Percentiles rank a stretch among this genome's conserved stretches.
Conservation (phyloP, 1,140 invertebrate genomes). For the Drosophila grimshawi region DNA sequence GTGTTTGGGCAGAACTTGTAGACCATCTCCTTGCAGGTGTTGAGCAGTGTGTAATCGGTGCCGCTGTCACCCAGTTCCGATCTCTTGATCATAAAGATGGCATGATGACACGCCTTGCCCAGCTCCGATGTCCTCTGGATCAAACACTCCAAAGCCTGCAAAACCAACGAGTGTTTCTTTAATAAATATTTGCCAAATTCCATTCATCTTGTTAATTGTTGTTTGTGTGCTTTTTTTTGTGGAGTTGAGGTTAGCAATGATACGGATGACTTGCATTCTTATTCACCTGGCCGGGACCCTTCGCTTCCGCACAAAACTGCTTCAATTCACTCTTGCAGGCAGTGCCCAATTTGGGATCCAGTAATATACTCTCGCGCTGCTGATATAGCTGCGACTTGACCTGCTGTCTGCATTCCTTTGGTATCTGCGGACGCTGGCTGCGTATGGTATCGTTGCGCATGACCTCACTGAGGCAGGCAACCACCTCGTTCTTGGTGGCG, state of each 20-base stretch:
- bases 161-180: constrained; percentile 18
- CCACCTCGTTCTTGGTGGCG: constrained; percentile 94
- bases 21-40: constrained; percentile 93
- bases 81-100: constrained; percentile 93
- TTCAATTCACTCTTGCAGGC: constrained; percentile 92
- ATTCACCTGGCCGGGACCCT: constrained; percentile 91
- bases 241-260: constrained; percentile 49
- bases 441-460: constrained; percentile 95
- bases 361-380: constrained; percentile 92
- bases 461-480: constrained; percentile 94
- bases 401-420: constrained; percentile 94
- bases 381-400: constrained; percentile 94
- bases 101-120: constrained; percentile 89
- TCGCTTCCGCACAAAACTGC: constrained; percentile 89
- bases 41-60: constrained; percentile 93
- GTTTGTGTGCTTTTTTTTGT: constrained; percentile 12
- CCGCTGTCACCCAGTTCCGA: constrained; percentile 94
- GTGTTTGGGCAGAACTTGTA: constrained; percentile 90
- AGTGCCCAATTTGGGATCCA: constrained; percentile 92
- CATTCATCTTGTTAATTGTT: not conserved
- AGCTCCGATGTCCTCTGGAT: constrained; percentile 90
- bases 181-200: not conserved
- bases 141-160: constrained; percentile 94
- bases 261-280: constrained; percentile 74
- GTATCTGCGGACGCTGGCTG: constrained; percentile 91